phyloP scores from a whole-genome alignment of 2,113 vertebrate genomes.

The Dasyprocta punctata region DNA sequence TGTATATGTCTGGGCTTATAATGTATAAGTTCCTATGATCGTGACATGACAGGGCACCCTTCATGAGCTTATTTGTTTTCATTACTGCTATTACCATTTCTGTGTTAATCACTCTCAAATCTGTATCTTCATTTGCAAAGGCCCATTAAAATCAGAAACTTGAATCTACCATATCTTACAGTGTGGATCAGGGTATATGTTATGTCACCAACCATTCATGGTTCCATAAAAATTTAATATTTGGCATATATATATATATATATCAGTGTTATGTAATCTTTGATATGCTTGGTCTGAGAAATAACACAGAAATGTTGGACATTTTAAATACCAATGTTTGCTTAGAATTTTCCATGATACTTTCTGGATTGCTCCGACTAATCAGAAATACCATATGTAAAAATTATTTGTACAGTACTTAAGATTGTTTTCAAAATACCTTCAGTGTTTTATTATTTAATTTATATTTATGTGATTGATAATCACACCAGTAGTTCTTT shows the following conservation, averaged over 20 bases:
- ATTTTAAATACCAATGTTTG: not conserved
- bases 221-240: not conserved
- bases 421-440: slow-evolving; percentile 40
- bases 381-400: slow-evolving; percentile 26
- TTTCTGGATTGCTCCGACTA: slow-evolving; percentile 9
- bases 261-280: not conserved
- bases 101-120: not conserved
- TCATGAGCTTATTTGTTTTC: not conserved
- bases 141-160: not conserved
- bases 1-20: not conserved
- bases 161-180: not conserved
- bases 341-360: not conserved
- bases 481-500: slow-evolving; percentile 55
- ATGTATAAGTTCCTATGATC: not conserved
- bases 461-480: slow-evolving; percentile 34
- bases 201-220: not conserved
- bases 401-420: not conserved
- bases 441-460: slow-evolving; percentile 3
- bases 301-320: not conserved
- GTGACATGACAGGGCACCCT: not conserved
- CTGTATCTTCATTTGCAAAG: not conserved
- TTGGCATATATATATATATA: not conserved
- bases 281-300: not conserved
- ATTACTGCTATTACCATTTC: not conserved
- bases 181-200: not conserved